These are phyloP conservation scores for Protobothrops mucrosquamatus DNA, from an alignment of 2,113 vertebrate species.

Conservation along the genomic window DNA sequence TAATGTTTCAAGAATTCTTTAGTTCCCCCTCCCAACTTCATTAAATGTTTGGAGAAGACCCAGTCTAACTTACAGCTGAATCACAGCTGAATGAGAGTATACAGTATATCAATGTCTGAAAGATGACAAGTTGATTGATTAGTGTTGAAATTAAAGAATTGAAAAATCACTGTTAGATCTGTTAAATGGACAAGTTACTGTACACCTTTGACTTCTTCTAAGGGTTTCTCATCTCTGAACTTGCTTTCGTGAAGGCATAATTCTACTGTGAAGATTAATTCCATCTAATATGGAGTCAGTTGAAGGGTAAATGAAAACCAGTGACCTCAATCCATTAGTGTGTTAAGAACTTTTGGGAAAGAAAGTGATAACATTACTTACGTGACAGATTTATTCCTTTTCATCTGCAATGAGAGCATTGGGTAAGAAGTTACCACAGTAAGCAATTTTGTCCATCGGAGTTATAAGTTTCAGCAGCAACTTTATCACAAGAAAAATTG, in stretches of 20 bases:
- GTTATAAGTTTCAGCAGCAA: neutral
- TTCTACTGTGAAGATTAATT: neutral
- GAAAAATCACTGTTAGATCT: neutral
- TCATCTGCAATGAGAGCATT: constrained; percentile 7
- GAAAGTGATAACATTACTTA: neutral
- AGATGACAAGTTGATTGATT: neutral
- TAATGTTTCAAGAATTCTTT: neutral
- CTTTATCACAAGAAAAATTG: neutral
- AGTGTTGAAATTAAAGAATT: neutral
- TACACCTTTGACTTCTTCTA: neutral
- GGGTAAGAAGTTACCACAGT: neutral
- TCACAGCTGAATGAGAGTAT: neutral
- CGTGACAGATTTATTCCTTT: neutral
- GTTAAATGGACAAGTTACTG: neutral
- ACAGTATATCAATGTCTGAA: neutral
- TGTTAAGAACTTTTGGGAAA: neutral
- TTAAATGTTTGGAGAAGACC: neutral
- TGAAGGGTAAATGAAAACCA: neutral
- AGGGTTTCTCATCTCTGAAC: neutral
- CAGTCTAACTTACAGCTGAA: neutral
- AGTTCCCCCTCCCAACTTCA: neutral
- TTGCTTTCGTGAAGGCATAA: neutral
- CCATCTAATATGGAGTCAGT: neutral
- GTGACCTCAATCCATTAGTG: neutral
- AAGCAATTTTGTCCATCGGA: constrained; percentile 5